phyloP scores from a whole-genome alignment of 1,140 invertebrate species.

The Pseudoatta argentina region DNA sequence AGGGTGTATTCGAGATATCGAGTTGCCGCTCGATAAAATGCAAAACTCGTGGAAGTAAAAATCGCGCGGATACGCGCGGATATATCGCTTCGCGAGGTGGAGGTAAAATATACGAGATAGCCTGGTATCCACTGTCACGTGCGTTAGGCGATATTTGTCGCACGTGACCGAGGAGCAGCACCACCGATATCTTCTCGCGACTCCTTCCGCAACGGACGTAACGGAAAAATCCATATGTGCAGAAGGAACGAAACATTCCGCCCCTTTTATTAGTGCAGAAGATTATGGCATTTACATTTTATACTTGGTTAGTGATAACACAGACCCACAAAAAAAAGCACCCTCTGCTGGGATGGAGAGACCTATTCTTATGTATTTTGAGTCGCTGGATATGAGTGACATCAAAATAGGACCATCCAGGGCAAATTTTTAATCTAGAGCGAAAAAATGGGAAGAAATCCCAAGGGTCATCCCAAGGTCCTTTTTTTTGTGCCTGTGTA shows the following conservation, averaged over 20 bases:
- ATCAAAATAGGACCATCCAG: too few species aligned
- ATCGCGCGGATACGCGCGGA: slow-evolving; percentile 44
- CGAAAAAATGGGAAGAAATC: too few species aligned
- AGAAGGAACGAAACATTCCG: not conserved
- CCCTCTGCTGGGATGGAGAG: too few species aligned
- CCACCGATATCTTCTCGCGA: slow-evolving; percentile 42
- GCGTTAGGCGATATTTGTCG: slow-evolving; percentile 62
- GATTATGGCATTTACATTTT: too few species aligned
- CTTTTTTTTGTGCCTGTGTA: too few species aligned
- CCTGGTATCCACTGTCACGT: slow-evolving; percentile 52
- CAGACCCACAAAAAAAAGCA: too few species aligned
- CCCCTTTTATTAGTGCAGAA: not conserved
- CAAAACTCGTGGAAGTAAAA: slow-evolving; percentile 53
- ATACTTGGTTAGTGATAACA: too few species aligned
- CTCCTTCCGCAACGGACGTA: slow-evolving; percentile 12
- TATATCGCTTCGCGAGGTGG: slow-evolving; percentile 9
- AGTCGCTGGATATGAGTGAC: too few species aligned
- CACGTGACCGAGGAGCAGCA: slow-evolving; percentile 38
- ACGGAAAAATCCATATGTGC: slow-evolving; percentile 15
- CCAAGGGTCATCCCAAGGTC: too few species aligned
- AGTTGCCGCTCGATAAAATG: slow-evolving; percentile 48
- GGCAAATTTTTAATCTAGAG: too few species aligned
- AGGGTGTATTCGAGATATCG: slow-evolving; percentile 50
- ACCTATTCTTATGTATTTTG: too few species aligned
- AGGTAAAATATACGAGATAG: slow-evolving; percentile 53